Conservation (phyloP, 2,113 vertebrate genomes). For the Anguilla japonica region DNA sequence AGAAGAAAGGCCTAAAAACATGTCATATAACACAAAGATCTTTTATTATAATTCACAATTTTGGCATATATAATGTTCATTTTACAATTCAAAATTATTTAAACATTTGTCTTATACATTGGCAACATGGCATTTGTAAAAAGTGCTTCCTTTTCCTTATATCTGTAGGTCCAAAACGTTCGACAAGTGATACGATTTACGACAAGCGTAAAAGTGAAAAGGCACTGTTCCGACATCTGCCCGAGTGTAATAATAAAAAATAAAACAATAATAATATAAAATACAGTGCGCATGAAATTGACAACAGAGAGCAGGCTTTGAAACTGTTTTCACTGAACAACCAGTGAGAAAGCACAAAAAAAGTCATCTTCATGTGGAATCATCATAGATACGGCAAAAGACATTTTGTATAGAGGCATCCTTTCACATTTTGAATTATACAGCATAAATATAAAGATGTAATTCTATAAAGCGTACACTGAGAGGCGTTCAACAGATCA, state of each 20-base stretch:
- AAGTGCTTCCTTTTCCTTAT: conserved; percentile 63
- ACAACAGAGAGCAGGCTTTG: conserved; percentile 31
- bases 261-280: conserved; percentile 17
- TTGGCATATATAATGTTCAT: conserved; percentile 58
- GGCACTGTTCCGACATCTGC: conserved; percentile 36
- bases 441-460: conserved; percentile 54
- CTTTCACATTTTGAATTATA: conserved; percentile 62
- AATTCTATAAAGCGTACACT: conserved; percentile 37
- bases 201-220: conserved; percentile 45
- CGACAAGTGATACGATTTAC: conserved; percentile 50
- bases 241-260: conserved; percentile 30
- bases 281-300: conserved; percentile 28
- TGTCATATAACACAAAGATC: conserved; percentile 62
- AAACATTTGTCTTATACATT: conserved; percentile 52
- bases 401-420: conserved; percentile 60
- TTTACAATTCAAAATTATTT: conserved; percentile 63
- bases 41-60: conserved; percentile 67
- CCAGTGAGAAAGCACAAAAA: conserved; percentile 43
- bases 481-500: conserved; percentile 45
- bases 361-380: conserved; percentile 50
- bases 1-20: conserved; percentile 30
- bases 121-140: conserved; percentile 53
- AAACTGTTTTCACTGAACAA: conserved; percentile 41
- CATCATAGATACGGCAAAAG: conserved; percentile 45
- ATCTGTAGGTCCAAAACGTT: conserved; percentile 35